Evolutionary conservation across 2,888 invertebrate genomes (phyloP).

Genomic region (Noctua janthina): DNA sequence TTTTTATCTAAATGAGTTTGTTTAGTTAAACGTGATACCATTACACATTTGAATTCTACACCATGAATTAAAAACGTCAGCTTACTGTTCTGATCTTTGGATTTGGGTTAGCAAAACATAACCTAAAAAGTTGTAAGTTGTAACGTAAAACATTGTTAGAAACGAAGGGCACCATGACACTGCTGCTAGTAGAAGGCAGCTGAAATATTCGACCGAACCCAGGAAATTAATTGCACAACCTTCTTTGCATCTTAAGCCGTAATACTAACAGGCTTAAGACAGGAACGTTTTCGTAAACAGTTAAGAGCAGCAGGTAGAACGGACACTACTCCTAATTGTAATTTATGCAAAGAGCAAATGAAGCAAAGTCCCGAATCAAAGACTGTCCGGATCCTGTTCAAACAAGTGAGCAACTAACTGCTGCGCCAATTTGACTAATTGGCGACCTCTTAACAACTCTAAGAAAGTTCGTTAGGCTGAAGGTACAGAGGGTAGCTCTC

Average conservation of each 20-base stretch:
- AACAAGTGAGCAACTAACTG: constrained; percentile 70
- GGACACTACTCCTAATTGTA: constrained; percentile 64
- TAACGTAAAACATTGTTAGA: neutral
- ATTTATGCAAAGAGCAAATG: constrained; percentile 68
- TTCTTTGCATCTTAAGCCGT: constrained; percentile 26
- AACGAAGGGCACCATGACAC: neutral
- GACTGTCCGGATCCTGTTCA: constrained; percentile 68
- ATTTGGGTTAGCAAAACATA: neutral
- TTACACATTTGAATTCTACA: neutral
- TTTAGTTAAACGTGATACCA: constrained; percentile 3
- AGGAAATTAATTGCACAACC: constrained; percentile 6
- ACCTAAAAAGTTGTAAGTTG: neutral
- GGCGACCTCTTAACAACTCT: constrained; percentile 73
- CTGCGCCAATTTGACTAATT: constrained; percentile 80
- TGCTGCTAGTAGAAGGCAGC: neutral
- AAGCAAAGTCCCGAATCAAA: constrained; percentile 66
- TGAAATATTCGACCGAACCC: neutral
- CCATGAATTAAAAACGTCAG: neutral
- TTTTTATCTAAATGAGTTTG: constrained; percentile 30
- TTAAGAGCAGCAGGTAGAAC: constrained; percentile 59
- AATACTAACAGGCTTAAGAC: constrained; percentile 47
- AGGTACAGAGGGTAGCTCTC: constrained; percentile 42
- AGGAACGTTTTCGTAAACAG: constrained; percentile 43
- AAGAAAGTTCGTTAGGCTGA: constrained; percentile 71
- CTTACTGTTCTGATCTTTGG: neutral